These are phyloP conservation scores for Quadroppia sp. DNA, from an alignment of 2,888 invertebrate species.

Conservation along the genomic window DNA sequence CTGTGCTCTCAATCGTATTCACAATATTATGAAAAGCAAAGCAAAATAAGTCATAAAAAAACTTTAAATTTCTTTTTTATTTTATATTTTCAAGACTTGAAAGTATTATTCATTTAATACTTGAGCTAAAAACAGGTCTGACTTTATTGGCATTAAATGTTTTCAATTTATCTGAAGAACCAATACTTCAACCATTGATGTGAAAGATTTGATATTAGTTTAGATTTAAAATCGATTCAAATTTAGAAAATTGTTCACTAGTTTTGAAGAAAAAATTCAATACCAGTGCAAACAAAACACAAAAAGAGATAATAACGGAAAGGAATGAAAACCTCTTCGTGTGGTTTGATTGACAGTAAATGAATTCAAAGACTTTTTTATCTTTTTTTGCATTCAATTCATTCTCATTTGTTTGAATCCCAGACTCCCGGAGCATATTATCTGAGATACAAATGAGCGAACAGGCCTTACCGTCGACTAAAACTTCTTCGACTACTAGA, in stretches of 20 bases:
- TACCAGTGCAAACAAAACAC: slow-evolving; percentile 15
- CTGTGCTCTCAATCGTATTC: neutral
- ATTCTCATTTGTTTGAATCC: neutral
- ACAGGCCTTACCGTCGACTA: neutral
- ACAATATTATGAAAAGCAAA: slow-evolving; percentile 4
- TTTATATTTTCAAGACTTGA: slow-evolving; percentile 4
- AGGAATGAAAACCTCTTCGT: slow-evolving; percentile 12
- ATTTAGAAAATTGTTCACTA: slow-evolving; percentile 43
- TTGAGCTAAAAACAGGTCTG: neutral
- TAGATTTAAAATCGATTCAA: slow-evolving; percentile 45
- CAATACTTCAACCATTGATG: slow-evolving; percentile 47
- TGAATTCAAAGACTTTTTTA: slow-evolving; percentile 40
- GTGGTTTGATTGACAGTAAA: slow-evolving; percentile 38
- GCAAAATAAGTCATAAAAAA: slow-evolving; percentile 14
- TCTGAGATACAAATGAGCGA: slow-evolving; percentile 25
- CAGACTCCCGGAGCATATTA: slow-evolving; percentile 26
- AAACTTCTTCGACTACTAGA: neutral
- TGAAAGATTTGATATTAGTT: slow-evolving; percentile 46
- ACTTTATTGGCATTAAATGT: slow-evolving; percentile 22
- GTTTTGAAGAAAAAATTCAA: neutral
- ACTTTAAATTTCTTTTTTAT: slow-evolving; percentile 14
- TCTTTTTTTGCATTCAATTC: slow-evolving; percentile 7
- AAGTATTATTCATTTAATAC: slow-evolving; percentile 1
- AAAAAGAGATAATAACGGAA: slow-evolving; percentile 12
- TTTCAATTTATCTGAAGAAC: slow-evolving; percentile 49